Evolutionary conservation across 2,113 vertebrate genomes (phyloP).

Genomic region (Mionectes macconnelli): DNA sequence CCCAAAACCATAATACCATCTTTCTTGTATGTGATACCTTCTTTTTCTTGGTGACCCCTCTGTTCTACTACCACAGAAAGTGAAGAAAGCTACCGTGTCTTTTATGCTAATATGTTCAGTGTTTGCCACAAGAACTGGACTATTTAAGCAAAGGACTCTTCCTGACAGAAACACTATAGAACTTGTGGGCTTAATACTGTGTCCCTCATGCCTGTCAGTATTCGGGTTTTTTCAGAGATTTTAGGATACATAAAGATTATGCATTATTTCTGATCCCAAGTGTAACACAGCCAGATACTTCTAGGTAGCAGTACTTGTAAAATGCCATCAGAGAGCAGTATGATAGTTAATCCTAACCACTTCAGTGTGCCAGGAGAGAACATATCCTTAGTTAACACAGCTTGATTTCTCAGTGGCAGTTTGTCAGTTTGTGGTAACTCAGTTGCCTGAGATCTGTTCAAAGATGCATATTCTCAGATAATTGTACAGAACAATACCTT

Average conservation of each 20-base stretch:
- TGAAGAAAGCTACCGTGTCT: background rate
- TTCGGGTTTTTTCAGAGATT: background rate
- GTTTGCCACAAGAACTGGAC: background rate
- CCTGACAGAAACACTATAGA: background rate
- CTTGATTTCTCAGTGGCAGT: background rate
- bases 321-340: background rate
- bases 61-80: background rate
- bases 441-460: background rate
- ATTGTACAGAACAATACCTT: background rate
- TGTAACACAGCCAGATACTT: background rate
- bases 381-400: background rate
- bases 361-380: background rate
- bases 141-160: background rate
- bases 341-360: background rate
- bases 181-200: background rate
- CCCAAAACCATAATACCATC: background rate
- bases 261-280: background rate
- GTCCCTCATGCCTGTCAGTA: background rate
- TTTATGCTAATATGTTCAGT: background rate
- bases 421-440: background rate
- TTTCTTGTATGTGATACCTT: background rate
- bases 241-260: background rate
- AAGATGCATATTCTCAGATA: background rate
- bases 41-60: background rate
- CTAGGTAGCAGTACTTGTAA: background rate